Evolutionary conservation across 2,888 invertebrate genomes (phyloP).

Genomic region (Andrena flavipes): DNA sequence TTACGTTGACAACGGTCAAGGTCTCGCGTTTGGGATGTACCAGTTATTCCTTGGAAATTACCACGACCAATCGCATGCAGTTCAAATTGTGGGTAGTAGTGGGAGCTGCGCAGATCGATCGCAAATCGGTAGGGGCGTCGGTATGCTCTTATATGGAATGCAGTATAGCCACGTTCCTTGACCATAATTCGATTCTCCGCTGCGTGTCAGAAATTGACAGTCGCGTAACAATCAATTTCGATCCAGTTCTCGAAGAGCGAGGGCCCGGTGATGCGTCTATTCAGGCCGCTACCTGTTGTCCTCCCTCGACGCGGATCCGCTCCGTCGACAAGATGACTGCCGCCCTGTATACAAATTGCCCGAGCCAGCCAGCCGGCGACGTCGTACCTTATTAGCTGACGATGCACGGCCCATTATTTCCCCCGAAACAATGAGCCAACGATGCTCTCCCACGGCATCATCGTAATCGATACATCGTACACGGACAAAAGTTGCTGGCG

Average conservation of each 20-base stretch:
- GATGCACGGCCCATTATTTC: constrained; percentile 67
- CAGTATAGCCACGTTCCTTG: no score
- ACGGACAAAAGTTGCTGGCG: constrained; percentile 40
- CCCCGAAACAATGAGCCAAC: constrained; percentile 60
- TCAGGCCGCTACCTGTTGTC: constrained; percentile 47
- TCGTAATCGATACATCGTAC: constrained; percentile 64
- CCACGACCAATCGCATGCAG: no score
- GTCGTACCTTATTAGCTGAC: constrained; percentile 65
- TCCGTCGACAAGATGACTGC: constrained; percentile 53
- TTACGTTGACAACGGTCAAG: no score
- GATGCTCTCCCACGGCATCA: constrained; percentile 14
- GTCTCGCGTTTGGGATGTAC: no score
- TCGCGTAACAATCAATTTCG: constrained; percentile 27
- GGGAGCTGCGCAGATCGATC: no score
- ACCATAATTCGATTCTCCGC: background rate
- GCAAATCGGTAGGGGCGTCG: no score
- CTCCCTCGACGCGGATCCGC: constrained; percentile 28
- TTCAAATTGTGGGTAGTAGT: no score
- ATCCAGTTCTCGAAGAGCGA: background rate
- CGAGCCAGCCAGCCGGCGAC: constrained; percentile 37
- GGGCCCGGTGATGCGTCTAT: constrained; percentile 9
- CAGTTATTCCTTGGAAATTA: no score
- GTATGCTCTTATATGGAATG: no score
- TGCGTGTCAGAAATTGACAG: background rate
- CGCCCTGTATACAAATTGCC: constrained; percentile 50